Percentiles rank a stretch among this genome's conserved stretches.
Conservation (phyloP, 2,888 invertebrate genomes). For the Biston stratarius region DNA sequence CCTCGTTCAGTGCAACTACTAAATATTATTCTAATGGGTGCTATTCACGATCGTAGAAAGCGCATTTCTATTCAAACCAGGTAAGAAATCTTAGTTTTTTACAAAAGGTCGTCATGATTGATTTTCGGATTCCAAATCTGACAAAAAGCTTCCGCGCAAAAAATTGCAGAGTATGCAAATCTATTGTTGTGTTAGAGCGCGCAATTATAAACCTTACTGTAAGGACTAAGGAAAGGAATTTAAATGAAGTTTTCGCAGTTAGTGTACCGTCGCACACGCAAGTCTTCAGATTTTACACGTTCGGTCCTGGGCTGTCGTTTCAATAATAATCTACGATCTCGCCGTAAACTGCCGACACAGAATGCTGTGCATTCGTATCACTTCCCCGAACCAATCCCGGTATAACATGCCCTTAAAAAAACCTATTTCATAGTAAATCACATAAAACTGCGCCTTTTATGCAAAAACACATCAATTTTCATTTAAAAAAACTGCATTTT, state of each 20-base stretch:
- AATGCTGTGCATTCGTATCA: conserved; percentile 2
- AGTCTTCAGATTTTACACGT: conserved; percentile 19
- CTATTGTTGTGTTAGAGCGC: conserved; percentile 41
- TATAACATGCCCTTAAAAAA: conserved; percentile 7
- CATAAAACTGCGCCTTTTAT: conserved; percentile 29
- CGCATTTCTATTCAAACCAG: conserved; percentile 45
- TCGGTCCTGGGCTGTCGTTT: conserved; percentile 33
- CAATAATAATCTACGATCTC: conserved; percentile 45
- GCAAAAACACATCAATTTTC: conserved; percentile 25
- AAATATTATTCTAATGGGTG: conserved; percentile 30
- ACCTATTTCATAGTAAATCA: conserved; percentile 20
- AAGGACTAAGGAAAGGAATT: background rate
- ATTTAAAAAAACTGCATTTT: conserved; percentile 12
- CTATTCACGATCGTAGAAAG: conserved; percentile 33
- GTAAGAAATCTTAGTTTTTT: conserved; percentile 48
- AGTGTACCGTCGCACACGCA: conserved; percentile 30
- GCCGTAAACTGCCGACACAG: conserved; percentile 46
- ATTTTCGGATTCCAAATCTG: conserved; percentile 45
- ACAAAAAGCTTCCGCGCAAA: conserved; percentile 58
- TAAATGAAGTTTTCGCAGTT: background rate
- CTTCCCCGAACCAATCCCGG: conserved; percentile 15
- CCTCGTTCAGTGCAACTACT: conserved; percentile 14
- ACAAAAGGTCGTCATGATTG: conserved; percentile 51
- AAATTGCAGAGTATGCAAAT: conserved; percentile 59
- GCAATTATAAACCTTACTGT: background rate